Evolutionary conservation across 2,113 vertebrate species (phyloP).

Genomic region (Pelecanus crispus): DNA sequence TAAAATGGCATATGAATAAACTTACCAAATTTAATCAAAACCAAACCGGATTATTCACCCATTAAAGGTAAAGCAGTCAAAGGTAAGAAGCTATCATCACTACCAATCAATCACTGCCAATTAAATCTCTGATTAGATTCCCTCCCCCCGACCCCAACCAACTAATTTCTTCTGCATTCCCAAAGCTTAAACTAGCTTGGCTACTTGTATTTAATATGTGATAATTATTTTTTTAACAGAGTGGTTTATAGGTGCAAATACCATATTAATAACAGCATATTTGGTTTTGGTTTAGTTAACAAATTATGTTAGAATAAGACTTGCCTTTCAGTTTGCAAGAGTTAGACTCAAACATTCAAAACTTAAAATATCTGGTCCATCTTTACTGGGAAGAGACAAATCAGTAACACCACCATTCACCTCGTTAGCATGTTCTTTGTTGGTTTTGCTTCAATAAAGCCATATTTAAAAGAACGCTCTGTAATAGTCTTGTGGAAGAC

Average conservation of each 20-base stretch:
- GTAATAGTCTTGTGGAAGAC: not conserved
- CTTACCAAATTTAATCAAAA: not conserved
- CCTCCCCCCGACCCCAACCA: not conserved
- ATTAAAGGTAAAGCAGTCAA: not conserved
- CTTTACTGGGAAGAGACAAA: not conserved
- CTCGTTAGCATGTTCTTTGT: not conserved
- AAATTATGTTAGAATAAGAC: not conserved
- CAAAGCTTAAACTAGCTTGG: not conserved
- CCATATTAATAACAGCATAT: not conserved
- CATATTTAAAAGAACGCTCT: not conserved
- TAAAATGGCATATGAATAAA: not conserved
- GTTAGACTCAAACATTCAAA: not conserved
- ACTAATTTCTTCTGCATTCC: not conserved
- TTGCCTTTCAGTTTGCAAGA: not conserved
- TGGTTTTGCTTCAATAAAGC: not conserved
- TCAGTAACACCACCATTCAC: not conserved
- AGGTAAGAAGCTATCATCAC: not conserved
- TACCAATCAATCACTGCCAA: not conserved
- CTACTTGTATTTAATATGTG: not conserved
- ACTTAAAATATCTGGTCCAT: not conserved
- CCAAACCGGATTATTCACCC: not conserved
- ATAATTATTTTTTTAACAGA: not conserved
- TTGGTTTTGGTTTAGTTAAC: not conserved
- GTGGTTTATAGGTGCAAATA: not conserved
- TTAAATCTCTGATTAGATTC: not conserved